Evolutionary conservation across 1,140 invertebrate genomes (phyloP).

Genomic region (Procambarus clarkii): DNA sequence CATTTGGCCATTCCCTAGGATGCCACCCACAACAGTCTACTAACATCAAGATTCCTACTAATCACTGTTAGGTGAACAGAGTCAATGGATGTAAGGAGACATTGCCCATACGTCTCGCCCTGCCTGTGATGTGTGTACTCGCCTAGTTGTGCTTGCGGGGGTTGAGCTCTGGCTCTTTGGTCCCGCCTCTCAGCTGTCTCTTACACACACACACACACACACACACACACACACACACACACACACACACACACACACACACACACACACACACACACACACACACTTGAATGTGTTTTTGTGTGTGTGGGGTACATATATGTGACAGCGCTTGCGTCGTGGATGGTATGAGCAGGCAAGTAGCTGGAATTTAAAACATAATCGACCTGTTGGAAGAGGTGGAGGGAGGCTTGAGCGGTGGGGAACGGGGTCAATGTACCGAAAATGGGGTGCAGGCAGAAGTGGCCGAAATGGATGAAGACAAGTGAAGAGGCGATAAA

Average conservation of each 20-base stretch:
- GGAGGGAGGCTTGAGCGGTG: background rate
- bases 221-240: background rate
- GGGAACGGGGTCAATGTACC: background rate
- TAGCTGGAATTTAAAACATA: background rate
- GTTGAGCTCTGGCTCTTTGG: too few relatives aligned
- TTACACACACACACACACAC: background rate
- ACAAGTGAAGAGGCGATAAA: background rate
- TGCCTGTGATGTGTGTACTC: too few relatives aligned
- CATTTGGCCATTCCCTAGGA: too few relatives aligned
- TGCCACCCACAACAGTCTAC: too few relatives aligned
- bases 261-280: too few relatives aligned
- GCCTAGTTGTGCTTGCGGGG: too few relatives aligned
- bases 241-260: background rate
- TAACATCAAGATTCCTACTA: too few relatives aligned
- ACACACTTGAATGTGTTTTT: background rate
- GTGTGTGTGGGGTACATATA: background rate
- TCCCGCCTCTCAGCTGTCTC: too few relatives aligned
- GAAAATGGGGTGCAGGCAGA: background rate
- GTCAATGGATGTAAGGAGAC: too few relatives aligned
- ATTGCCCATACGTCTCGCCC: too few relatives aligned
- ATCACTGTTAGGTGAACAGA: background rate
- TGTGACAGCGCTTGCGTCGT: background rate
- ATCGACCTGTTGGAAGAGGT: background rate
- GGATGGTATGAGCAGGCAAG: background rate
- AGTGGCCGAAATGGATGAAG: background rate